phyloP scores from a whole-genome alignment of 2,797 vertebrate genomes.

The Trachops cirrhosus region DNA sequence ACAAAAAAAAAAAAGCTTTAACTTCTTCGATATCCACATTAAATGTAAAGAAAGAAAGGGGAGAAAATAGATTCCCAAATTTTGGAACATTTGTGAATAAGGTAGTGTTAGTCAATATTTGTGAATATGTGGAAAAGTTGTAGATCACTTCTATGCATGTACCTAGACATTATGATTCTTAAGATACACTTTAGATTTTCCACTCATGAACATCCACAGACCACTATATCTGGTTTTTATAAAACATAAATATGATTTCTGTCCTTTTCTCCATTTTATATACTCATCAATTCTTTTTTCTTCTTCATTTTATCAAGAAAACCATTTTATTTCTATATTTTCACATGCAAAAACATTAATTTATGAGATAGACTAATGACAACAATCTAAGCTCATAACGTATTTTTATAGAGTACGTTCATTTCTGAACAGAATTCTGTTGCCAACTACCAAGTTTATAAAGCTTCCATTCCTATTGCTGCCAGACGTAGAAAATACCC shows the following conservation, averaged over 20 bases:
- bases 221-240: not conserved
- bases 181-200: not conserved
- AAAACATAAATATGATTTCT: not conserved
- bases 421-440: not conserved
- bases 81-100: not conserved
- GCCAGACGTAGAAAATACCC: not conserved
- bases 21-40: not conserved
- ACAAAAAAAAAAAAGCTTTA: not conserved
- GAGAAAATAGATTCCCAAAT: not conserved
- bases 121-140: not conserved
- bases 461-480: not conserved
- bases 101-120: not conserved
- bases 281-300: not conserved
- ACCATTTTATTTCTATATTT: not conserved
- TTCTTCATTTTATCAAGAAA: not conserved
- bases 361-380: not conserved
- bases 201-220: not conserved
- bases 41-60: not conserved
- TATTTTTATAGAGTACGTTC: not conserved
- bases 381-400: not conserved
- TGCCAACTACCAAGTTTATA: not conserved
- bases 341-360: not conserved
- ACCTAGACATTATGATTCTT: not conserved
- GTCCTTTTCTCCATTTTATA: not conserved
- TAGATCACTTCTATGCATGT: not conserved